Conservation (phyloP, 2,113 vertebrate genomes). For the Lophius piscatorius region DNA sequence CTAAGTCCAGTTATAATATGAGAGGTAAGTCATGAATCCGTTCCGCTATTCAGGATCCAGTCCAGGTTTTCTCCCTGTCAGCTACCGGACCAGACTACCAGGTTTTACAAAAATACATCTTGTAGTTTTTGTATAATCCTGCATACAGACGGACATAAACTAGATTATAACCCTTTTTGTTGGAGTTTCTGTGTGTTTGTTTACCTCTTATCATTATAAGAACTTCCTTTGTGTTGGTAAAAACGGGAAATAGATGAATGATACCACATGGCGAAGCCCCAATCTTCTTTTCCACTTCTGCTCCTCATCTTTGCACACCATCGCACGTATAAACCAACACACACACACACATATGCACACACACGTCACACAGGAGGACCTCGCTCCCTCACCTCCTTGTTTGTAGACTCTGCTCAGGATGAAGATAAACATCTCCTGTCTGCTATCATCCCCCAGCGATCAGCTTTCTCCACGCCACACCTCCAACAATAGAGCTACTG, state of each 20-base stretch:
- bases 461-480: constrained; percentile 55
- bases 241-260: constrained; percentile 21
- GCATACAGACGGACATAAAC: too few relatives aligned
- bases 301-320: constrained; percentile 31
- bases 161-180: too few relatives aligned
- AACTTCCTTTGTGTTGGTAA: constrained; percentile 23
- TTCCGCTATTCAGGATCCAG: too few relatives aligned
- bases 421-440: constrained; percentile 48
- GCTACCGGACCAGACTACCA: too few relatives aligned
- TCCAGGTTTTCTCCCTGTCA: too few relatives aligned
- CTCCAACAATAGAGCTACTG: constrained; percentile 43
- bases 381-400: not conserved
- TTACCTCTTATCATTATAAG: constrained; percentile 33
- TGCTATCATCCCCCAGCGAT: constrained; percentile 40
- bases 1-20: too few relatives aligned
- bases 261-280: constrained; percentile 6
- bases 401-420: constrained; percentile 26
- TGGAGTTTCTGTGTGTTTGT: constrained; percentile 29
- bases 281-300: constrained; percentile 25
- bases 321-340: constrained; percentile 25
- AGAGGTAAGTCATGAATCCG: too few relatives aligned
- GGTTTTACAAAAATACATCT: too few relatives aligned
- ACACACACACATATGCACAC: not conserved
- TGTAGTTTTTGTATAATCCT: too few relatives aligned
- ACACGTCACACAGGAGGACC: not conserved